phyloP scores from a whole-genome alignment of 1,140 invertebrate species.

The Maniola jurtina region DNA sequence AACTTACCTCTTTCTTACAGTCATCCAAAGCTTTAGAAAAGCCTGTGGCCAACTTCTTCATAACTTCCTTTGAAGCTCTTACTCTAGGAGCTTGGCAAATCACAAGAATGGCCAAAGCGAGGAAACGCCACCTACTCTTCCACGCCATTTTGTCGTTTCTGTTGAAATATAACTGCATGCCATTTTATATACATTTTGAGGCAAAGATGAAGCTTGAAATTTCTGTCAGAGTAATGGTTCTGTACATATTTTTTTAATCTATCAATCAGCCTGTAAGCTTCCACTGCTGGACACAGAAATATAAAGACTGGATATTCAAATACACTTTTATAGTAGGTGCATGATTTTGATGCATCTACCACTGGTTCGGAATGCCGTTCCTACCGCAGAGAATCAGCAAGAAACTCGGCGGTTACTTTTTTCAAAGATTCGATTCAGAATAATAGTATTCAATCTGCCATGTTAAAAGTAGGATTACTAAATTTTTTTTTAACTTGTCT shows the following conservation, averaged over 20 bases:
- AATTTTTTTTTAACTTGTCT: no score
- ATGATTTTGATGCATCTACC: no score
- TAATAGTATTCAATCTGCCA: no score
- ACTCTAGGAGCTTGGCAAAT: constrained; percentile 8
- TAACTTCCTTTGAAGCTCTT: constrained; percentile 45
- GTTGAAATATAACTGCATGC: not conserved
- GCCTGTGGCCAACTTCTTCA: constrained; percentile 51
- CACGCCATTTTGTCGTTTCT: constrained; percentile 40
- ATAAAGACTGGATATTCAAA: no score
- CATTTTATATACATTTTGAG: not conserved
- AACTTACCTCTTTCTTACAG: constrained; percentile 56
- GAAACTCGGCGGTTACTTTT: no score
- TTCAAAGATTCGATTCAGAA: no score
- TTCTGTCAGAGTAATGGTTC: not conserved
- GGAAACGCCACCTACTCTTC: constrained; percentile 36
- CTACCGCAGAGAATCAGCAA: no score
- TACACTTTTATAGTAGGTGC: no score
- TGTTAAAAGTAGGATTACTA: no score
- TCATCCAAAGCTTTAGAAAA: constrained; percentile 47
- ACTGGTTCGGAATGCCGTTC: no score
- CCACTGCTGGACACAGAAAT: no score
- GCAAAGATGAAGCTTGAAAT: not conserved
- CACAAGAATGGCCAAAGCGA: constrained; percentile 20
- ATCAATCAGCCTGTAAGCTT: no score
- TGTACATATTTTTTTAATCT: not conserved